Base-by-base conservation (phyloP, 2,113 vertebrate species). In the Apus apus region DNA sequence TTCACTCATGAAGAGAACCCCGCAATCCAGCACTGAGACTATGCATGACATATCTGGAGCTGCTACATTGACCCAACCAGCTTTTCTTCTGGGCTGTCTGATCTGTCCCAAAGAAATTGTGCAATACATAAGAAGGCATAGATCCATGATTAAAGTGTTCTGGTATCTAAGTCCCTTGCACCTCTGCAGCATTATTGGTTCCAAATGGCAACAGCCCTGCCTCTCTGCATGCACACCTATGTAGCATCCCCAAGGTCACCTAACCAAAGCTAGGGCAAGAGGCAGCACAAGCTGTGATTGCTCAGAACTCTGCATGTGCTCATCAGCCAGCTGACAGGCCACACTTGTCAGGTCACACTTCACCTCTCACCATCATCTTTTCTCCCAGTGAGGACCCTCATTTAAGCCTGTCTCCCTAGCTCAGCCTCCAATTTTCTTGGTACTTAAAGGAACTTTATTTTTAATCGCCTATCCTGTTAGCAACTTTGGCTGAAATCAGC, bases 201-300 rank as follows among this genome's bases (percentile, higher is more conserved):
- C 26, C 56, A 64, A 81, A 48, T 7, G 14, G 65, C 61, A 93
- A 60, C 26, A 91, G 53, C 13, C 27, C 27, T 36, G 0, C 1
- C 26, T 77, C n/a, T 27, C 46, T 71, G 43, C 13, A 19, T 0
- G 2, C 25, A 22, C n/a, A 50, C 2, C 30, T 51, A 1, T 5
- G 19, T 46, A 64, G 34, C 48, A 65, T 48, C 38, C 48, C 51
- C 15, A 1, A 2, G 21, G 53, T 5, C 46, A 38, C 43, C 18
- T 56, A 65, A n/a, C 18, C 5, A 1, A 67, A 78, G 43, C 6
- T 40, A 38, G 57, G 53, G 25, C 43, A 30, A 46, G 72, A 76
- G 72, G 50, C 83, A 93, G 89, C 56, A 73, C 76, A 43, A 0
- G 2, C 70, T 89, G 51, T 3, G 50, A 70, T 74, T 74, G 32